Percentiles rank a stretch among this genome's conserved stretches.
Conservation (phyloP, 2,797 vertebrate genomes). For the Phylloscopus collybita region DNA sequence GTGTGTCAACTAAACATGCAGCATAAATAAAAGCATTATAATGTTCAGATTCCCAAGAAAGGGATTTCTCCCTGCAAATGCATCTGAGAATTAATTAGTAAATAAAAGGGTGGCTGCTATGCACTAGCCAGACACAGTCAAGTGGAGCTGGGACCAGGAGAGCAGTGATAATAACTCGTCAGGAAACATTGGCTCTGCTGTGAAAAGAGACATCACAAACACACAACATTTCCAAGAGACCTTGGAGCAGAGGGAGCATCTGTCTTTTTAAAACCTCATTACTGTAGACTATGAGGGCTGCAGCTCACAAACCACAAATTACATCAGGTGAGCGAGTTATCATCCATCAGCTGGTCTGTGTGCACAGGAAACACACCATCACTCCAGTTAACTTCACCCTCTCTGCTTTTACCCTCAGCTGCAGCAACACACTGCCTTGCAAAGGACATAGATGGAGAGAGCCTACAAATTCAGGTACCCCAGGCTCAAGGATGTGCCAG, state of each 20-base stretch:
- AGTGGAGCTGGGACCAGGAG: not conserved
- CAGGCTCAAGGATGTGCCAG: not conserved
- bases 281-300: not conserved
- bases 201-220: conserved; percentile 49
- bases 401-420: not conserved
- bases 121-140: not conserved
- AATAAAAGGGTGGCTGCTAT: not conserved
- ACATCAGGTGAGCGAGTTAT: conserved; percentile 49
- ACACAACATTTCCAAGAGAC: conserved; percentile 27
- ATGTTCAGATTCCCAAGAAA: not conserved
- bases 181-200: not conserved
- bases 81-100: not conserved
- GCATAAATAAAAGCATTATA: not conserved
- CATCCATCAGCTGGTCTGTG: conserved; percentile 20
- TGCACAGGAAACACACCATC: not conserved
- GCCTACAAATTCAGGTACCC: not conserved
- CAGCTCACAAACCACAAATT: conserved; percentile 51
- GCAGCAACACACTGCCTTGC: not conserved
- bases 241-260: conserved; percentile 51
- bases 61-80: not conserved
- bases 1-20: not conserved
- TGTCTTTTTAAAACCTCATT: conserved; percentile 63
- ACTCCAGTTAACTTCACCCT: not conserved
- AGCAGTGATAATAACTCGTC: not conserved
- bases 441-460: not conserved